Percentiles rank a stretch among this genome's conserved stretches.
These are phyloP conservation scores for Dryobotodes eremita DNA, from an alignment of 2,888 invertebrate genomes.

Conservation along the genomic window DNA sequence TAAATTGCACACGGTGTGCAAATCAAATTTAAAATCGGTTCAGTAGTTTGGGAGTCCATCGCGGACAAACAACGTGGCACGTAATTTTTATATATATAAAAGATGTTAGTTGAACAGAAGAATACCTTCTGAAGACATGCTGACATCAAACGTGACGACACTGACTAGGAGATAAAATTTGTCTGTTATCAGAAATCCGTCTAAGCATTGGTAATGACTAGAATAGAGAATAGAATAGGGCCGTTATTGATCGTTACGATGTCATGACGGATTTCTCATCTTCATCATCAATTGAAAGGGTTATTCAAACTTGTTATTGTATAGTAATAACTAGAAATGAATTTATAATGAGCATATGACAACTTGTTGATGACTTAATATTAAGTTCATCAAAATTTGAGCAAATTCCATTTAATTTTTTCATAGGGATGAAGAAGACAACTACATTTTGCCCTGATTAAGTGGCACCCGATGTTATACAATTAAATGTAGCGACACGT, in stretches of 20 bases:
- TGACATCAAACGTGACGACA: not conserved
- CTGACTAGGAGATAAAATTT: not conserved
- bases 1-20: no score
- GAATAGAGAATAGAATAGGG: not conserved
- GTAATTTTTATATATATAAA: no score
- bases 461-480: not conserved
- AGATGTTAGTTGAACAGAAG: not conserved
- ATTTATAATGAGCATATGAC: not conserved
- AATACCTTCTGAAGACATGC: not conserved
- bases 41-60: no score
- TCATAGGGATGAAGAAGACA: not conserved
- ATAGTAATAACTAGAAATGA: not conserved
- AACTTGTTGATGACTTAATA: not conserved
- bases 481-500: conserved; percentile 21
- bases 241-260: not conserved
- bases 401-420: not conserved
- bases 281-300: not conserved
- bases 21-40: no score
- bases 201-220: not conserved
- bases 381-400: not conserved
- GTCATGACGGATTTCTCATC: not conserved
- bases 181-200: not conserved
- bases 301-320: not conserved
- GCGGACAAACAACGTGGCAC: no score
- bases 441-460: not conserved